Evolutionary conservation across 1,140 invertebrate species (phyloP), one percentile per base, ranked within the genome.

Genomic region (Bombus ignitus): DNA sequence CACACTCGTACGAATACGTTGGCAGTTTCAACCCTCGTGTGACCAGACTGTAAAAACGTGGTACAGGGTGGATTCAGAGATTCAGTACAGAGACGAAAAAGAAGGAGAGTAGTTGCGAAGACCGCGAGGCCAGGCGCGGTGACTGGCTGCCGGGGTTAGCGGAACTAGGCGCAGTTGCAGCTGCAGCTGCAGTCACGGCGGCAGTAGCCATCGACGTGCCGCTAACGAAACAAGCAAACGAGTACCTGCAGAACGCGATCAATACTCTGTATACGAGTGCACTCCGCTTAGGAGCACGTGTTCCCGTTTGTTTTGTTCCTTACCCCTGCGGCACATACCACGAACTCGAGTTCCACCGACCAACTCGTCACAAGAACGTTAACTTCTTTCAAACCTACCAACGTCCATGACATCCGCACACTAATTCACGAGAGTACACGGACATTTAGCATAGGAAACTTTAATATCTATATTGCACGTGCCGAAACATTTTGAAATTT

Each of bases 211-310:
- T 92, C 85, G 81, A 86, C 83, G 86, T 82, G 79, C 86, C 87
- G 88, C 85, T 88, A 91, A 87, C 91, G 90, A 89, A 92, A 92
- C 89, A 88, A 81, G 86, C 89, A 68, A 92, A 88, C 89, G 87
- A 90, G 89, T 91, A 87, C 90, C 85, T 78, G 87, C 90, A 83
- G 86, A 82, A 74, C 89, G 88, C 92, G 92, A 93, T 93, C 92
- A 93, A 93, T 93, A 93, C 92, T 92, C 78, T 57, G 81, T 89
- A 85, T 87, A 88, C 81, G 35, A 37, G 66, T 88, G 83, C 87
- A 91, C 81, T 86, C 85, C 76, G 71, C 59, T 42, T 88, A 78
- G 47, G 83, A 92, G 89, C 92, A 91, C 91, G 88, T 91, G 91
- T 87, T 91, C 81, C 71, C 83, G 85, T 92, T 85, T 86, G 85